Percentiles rank a stretch among this genome's conserved stretches.
Conservation (phyloP, 1,140 invertebrate genomes). For the Heliconius eleuchia region DNA sequence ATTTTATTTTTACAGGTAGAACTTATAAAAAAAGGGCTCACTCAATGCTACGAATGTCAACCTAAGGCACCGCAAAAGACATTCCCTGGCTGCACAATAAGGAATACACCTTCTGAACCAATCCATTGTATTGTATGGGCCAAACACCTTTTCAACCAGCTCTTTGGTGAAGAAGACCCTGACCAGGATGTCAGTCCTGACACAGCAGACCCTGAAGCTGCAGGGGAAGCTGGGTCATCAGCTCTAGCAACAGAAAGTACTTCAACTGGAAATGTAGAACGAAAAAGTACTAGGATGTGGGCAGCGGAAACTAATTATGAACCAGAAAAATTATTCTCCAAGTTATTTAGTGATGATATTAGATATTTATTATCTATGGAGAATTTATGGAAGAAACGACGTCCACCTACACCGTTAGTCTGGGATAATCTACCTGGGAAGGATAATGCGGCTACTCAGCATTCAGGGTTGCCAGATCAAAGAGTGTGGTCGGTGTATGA, state of each 20-base stretch:
- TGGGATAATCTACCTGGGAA: slow-evolving; percentile 86
- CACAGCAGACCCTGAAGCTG: slow-evolving; percentile 94
- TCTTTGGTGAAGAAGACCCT: slow-evolving; percentile 97
- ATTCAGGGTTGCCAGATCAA: slow-evolving; percentile 86
- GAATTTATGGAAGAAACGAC: slow-evolving; percentile 95
- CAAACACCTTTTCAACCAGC: slow-evolving; percentile 99
- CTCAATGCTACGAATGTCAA: slow-evolving; percentile 98
- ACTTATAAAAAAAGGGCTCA: slow-evolving; percentile 92
- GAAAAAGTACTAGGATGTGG: slow-evolving; percentile 95
- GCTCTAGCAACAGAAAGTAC: slow-evolving; percentile 66
- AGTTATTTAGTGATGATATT: slow-evolving; percentile 98
- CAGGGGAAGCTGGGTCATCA: slow-evolving; percentile 75
- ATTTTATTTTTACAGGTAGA: slow-evolving; percentile 86
- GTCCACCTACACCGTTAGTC: slow-evolving; percentile 90
- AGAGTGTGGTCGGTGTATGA: slow-evolving; percentile 90
- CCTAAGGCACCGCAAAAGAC: slow-evolving; percentile 95
- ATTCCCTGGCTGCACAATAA: slow-evolving; percentile 98
- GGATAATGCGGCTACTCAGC: slow-evolving; percentile 66
- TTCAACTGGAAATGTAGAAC: slow-evolving; percentile 86
- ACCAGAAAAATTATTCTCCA: slow-evolving; percentile 90
- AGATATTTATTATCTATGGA: slow-evolving; percentile 97
- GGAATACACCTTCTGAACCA: slow-evolving; percentile 99
- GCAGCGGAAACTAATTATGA: slow-evolving; percentile 92
- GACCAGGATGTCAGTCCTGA: slow-evolving; percentile 99
- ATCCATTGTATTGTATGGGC: slow-evolving; percentile 99